Evolutionary conservation across 1,140 invertebrate species (phyloP).

Genomic region (Drosophila lowei): DNA sequence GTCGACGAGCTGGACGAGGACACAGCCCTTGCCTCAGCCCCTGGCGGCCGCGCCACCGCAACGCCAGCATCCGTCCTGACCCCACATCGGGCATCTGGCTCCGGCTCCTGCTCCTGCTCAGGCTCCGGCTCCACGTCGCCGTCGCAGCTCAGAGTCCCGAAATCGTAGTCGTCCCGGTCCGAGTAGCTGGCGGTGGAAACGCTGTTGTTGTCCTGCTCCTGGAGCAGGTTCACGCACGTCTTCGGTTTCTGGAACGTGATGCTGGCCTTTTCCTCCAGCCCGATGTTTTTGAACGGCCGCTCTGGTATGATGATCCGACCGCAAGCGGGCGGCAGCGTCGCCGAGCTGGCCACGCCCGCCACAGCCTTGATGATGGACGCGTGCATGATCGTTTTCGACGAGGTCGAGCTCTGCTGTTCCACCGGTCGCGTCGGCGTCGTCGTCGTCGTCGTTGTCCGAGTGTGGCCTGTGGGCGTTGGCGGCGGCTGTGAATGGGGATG

Average conservation of each 20-base stretch:
- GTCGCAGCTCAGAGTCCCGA: constrained; percentile 77
- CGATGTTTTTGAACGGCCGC: constrained; percentile 80
- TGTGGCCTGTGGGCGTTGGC: background rate
- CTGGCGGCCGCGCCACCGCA: background rate
- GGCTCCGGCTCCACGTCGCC: constrained; percentile 44
- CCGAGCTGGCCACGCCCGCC: constrained; percentile 55
- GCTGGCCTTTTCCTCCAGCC: constrained; percentile 75
- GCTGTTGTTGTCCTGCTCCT: constrained; percentile 77
- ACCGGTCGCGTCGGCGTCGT: background rate
- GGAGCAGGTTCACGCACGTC: constrained; percentile 62
- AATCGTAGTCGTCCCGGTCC: constrained; percentile 81
- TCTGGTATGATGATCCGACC: constrained; percentile 75
- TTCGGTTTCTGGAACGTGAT: constrained; percentile 80
- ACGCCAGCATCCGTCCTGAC: background rate
- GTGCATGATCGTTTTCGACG: constrained; percentile 83
- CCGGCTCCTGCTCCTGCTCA: constrained; percentile 14
- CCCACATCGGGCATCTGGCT: constrained; percentile 19
- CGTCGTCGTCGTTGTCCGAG: constrained; percentile 7
- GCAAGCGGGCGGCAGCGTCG: constrained; percentile 43
- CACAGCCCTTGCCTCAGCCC: background rate
- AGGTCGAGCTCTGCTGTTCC: constrained; percentile 74
- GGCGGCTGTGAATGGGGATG: constrained; percentile 5
- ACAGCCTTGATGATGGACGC: constrained; percentile 73
- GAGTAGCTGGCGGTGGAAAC: constrained; percentile 79
- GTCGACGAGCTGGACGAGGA: constrained; percentile 46